Base-by-base conservation (phyloP, 2,797 vertebrate genomes). In the Pantherophis alleghaniensis region DNA sequence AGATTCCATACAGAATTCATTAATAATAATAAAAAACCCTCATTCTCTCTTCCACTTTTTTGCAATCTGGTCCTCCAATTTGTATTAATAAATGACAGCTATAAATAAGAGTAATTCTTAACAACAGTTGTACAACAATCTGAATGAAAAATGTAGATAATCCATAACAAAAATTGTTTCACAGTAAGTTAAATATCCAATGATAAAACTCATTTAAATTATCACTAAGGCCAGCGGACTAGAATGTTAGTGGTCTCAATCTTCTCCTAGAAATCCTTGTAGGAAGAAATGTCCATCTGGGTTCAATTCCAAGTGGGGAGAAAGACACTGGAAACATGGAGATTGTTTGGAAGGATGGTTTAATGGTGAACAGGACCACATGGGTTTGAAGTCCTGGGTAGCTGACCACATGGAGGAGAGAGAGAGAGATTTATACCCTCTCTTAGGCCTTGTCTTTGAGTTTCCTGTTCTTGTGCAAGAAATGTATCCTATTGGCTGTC, bases 41-140 rank as follows among this genome's bases (percentile, higher is more conserved):
- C 79, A 69, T 89, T 93, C 59, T 91, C 92, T 91, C 88, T 13
- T 93, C 86, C 2, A 89, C 88, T 91, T 57, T 42, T 79, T 11
- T 61, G n/a, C 28, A 0, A 24, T 32, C 92, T 94, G 93, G 95
- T 92, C 91, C 94, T 93, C 89, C 97, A 96, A 95, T 98, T 97
- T 94, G 94, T 94, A 97, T 97, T 97, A 97, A 95, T 83, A 95
- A 96, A 95, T 92, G 92, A 88, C 91, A 94, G 95, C 93, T 94
- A 94, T n/a, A 91, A 93, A n/a, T 18, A 86, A 60, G 60, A 79
- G 91, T 55, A 0, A 59, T 10, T 7, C 60, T 61, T 56, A 5
- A 5, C 24, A 47, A 42, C 18, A 26, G 2, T 12, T 66, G 91
- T 32, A 69, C n/a, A 32, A 91, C 88, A 93, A 57, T 86, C 92